Evolutionary conservation across 2,888 invertebrate genomes (phyloP), one percentile per base, ranked within the genome.

Genomic region (Amphipoea oculea): DNA sequence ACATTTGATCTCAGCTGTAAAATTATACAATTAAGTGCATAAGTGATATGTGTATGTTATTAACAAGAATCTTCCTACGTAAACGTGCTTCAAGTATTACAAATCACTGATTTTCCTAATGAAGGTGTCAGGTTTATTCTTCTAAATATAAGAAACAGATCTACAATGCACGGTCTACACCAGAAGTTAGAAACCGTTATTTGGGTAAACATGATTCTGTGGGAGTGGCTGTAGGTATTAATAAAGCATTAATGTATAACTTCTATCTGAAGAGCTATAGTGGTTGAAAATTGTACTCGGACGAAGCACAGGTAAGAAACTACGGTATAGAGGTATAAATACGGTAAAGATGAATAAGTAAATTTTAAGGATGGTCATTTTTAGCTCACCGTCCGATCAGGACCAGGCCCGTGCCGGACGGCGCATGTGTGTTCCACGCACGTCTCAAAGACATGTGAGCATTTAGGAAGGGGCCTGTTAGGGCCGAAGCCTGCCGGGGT

Each of bases 21-120:
- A 66, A 78, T 45, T 54, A 73, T 48, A 78, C 54, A 78, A 82
- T 73, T 20, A 73, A 66, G 20, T 57, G 70, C 54, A 83, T 83
- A 67, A 54, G 65, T 45, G 4, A 57, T 70, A 62, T 73, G 29
- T 29, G 1, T 29, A 29, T 69, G 67, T 69, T 63, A 14, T n/a
- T 14, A 9, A 6, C 17, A 40, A 14, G 14, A 45, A 68, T 60
- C n/a, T 57, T 29, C 7, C 70, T 60, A 65, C 36, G 4, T 65
- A 78, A 48, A 36, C 14, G 14, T 45, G 63, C 7, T 65, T 57
- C 29, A 60, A 66, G 57, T 65, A 75, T 80, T 12, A 68, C 29
- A 73, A 57, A 60, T 51, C n/a, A 51, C 12, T 36, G 48, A 63
- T 76, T 70, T 42, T 36, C 14, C 5, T 23, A 69, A 51, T 36